Evolutionary conservation across 2,888 invertebrate species (phyloP), one percentile per base, ranked within the genome.

Genomic region (Protodeltote pygarga): DNA sequence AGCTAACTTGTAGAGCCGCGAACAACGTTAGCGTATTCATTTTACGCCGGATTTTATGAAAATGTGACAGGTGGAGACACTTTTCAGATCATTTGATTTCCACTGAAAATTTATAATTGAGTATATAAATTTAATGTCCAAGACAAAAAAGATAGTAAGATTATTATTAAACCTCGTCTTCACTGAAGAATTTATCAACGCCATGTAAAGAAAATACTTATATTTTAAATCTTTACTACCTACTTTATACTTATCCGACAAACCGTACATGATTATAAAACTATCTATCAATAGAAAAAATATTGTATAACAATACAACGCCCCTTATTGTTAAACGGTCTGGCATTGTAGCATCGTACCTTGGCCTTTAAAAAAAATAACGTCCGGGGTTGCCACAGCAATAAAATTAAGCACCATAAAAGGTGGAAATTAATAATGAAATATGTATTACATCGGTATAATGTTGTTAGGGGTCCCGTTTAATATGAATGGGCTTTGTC

Each of bases 381-480:
- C 71, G 71, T 74, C 73, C 83, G 76, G 87, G 87, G 85, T 79
- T 87, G 86, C 87, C 67, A 77, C 49, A 79, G 80, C 76, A 68
- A 89, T 89, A 90, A 91, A 91, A 90, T 88, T 83, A 89, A 89
- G 89, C 79, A 83, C 81, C 79, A 89, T 89, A 88, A 88, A 75
- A 87, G 89, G 88, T 86, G 77, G 80, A 81, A 81, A 84, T 86
- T 87, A 89, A 90, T 90, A 89, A 90, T 91, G 89, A 90, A 91
- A 91, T 90, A 91, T 91, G 90, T 92, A 91, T 92, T 87, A 92
- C 91, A 92, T 79, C 87, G 81, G 87, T 88, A 92, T 91, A 89
- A 91, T 89, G 90, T 90, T 91, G 92, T 91, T 89, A 89, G 87
- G 71, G 73, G 60, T 41, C 79, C 83, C 81, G 86, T 88, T 84